Percentiles rank a stretch among this genome's conserved stretches.
phyloP scores from a whole-genome alignment of 2,797 vertebrate species.

The Buphagus erythrorhynchus region DNA sequence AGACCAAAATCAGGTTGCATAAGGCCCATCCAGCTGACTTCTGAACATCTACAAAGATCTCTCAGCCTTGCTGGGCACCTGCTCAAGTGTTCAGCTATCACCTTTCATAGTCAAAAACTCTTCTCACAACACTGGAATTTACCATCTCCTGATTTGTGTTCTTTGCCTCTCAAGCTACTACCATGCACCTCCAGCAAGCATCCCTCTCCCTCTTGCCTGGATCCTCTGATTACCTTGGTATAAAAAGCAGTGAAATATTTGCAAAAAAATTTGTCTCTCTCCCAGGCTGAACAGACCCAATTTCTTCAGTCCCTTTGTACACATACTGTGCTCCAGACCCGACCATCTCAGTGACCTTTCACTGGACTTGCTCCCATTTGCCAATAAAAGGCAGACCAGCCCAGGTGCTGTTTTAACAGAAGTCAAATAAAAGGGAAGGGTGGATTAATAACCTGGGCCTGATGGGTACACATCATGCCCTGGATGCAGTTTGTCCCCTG shows the following conservation, averaged over 20 bases:
- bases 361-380: rapidly evolving
- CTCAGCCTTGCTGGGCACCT: background rate
- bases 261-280: background rate
- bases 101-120: background rate
- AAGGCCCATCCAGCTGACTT: background rate
- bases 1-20: background rate
- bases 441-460: background rate
- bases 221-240: background rate
- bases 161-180: background rate
- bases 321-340: background rate
- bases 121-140: background rate
- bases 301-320: background rate
- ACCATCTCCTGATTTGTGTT: background rate
- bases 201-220: background rate
- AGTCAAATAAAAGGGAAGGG: background rate
- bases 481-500: background rate
- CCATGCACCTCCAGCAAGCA: background rate
- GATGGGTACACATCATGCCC: background rate
- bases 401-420: background rate
- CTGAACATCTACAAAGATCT: background rate
- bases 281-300: background rate
- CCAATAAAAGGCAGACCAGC: background rate
- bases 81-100: background rate
- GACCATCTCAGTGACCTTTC: background rate
- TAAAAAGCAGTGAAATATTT: background rate